phyloP scores from a whole-genome alignment of 2,113 vertebrate species.

The Leuciscus idus region DNA sequence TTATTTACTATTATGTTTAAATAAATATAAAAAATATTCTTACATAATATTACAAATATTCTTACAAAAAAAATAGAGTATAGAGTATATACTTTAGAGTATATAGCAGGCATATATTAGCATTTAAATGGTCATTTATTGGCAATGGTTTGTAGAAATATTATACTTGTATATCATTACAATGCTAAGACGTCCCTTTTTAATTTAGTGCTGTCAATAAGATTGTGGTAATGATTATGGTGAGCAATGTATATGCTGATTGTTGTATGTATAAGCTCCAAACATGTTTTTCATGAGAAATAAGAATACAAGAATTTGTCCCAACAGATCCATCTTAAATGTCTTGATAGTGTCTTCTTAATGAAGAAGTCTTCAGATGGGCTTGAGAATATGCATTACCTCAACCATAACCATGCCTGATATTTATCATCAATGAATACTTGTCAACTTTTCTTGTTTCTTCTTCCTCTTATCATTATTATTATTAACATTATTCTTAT shows the following conservation, averaged over 20 bases:
- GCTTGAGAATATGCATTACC: constrained; percentile 49
- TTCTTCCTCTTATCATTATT: not conserved
- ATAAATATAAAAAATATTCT: not conserved
- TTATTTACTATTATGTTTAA: not conserved
- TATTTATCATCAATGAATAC: not conserved
- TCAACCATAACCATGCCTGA: constrained; percentile 12
- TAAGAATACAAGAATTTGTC: not conserved
- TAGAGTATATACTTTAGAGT: no score
- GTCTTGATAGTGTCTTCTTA: constrained; percentile 25
- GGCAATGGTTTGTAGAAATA: not conserved
- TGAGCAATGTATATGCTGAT: no score
- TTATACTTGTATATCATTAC: not conserved
- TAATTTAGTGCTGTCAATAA: no score
- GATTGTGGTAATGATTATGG: no score
- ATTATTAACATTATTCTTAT: not conserved
- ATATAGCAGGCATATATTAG: not conserved
- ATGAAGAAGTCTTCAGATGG: constrained; percentile 34
- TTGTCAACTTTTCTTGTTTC: not conserved
- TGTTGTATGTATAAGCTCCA: no score
- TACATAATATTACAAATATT: not conserved
- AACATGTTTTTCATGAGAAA: not conserved
- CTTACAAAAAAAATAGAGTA: no score
- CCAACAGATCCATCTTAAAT: not conserved
- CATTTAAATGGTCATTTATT: not conserved
- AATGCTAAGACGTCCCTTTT: not conserved